Conservation (phyloP, 1,140 invertebrate genomes). For the Tetramorium simillimum region DNA sequence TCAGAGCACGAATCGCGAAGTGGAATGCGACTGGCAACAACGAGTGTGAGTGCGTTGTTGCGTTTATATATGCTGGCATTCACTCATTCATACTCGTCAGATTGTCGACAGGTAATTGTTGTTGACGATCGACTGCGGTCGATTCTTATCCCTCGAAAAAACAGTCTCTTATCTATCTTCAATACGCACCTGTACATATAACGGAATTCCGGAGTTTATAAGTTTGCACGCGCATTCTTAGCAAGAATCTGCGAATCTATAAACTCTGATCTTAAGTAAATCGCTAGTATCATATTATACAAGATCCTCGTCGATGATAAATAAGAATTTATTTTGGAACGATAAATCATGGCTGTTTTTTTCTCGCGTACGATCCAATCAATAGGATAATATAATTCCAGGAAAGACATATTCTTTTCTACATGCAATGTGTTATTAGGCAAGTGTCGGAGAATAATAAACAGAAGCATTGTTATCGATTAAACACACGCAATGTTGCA, state of each 20-base stretch:
- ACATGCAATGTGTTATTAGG: neutral
- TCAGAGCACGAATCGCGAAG: neutral
- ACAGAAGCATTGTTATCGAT: neutral
- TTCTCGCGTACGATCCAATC: neutral
- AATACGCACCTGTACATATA: neutral
- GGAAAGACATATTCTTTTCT: neutral
- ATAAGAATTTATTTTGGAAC: neutral
- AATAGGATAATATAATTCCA: neutral
- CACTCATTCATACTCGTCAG: slow-evolving; percentile 64
- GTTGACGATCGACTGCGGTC: slow-evolving; percentile 39
- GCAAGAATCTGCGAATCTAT: neutral
- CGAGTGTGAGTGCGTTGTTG: neutral
- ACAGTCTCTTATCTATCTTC: slow-evolving; percentile 1
- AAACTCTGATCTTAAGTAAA: neutral
- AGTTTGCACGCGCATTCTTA: neutral
- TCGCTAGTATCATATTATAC: neutral
- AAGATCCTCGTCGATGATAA: neutral
- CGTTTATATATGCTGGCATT: neutral
- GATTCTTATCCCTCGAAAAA: slow-evolving; percentile 57
- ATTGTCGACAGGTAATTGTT: slow-evolving; percentile 66
- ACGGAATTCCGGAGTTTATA: neutral
- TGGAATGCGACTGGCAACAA: too few species aligned
- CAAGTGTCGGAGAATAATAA: neutral
- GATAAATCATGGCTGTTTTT: neutral
- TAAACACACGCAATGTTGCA: neutral